These are phyloP conservation scores for Rana temporaria DNA, from an alignment of 2,113 vertebrate genomes.

Conservation along the genomic window DNA sequence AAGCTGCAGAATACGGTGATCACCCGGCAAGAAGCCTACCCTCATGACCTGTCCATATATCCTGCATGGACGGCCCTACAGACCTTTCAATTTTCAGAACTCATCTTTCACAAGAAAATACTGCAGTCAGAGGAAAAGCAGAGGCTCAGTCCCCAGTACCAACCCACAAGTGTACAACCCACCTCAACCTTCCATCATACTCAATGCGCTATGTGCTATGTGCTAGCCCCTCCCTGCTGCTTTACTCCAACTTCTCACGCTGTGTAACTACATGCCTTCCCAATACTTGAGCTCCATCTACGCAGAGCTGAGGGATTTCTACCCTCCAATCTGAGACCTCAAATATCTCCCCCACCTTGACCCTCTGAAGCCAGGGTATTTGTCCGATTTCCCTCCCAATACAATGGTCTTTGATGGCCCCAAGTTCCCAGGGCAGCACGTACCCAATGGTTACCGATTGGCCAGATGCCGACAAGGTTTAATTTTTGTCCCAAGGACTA, in stretches of 20 bases:
- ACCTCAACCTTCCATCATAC: constrained; percentile 78
- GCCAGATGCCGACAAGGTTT: not conserved
- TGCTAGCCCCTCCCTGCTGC: constrained; percentile 78
- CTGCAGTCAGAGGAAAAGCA: not conserved
- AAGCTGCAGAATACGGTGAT: constrained; percentile 88
- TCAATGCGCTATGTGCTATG: constrained; percentile 83
- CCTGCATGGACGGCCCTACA: constrained; percentile 67
- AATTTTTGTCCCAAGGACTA: not conserved
- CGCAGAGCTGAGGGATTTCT: no score
- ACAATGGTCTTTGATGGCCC: constrained; percentile 84
- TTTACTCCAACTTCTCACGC: constrained; percentile 71
- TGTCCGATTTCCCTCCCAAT: constrained; percentile 86
- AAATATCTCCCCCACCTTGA: constrained; percentile 55
- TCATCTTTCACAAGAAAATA: fast-evolving
- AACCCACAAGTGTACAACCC: no score
- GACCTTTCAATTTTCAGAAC: not conserved
- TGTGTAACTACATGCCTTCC: constrained; percentile 71
- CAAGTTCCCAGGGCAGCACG: not conserved
- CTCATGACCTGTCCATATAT: constrained; percentile 85
- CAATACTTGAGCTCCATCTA: constrained; percentile 70
- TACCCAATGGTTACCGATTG: no score
- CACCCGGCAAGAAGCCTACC: constrained; percentile 79
- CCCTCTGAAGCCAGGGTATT: constrained; percentile 82
- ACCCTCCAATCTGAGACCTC: constrained; percentile 25
- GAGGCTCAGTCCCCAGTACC: no score